Percentiles rank a stretch among this genome's conserved stretches.
Evolutionary conservation across 2,888 invertebrate genomes (phyloP).

Genomic region (Synergus gifuensis): DNA sequence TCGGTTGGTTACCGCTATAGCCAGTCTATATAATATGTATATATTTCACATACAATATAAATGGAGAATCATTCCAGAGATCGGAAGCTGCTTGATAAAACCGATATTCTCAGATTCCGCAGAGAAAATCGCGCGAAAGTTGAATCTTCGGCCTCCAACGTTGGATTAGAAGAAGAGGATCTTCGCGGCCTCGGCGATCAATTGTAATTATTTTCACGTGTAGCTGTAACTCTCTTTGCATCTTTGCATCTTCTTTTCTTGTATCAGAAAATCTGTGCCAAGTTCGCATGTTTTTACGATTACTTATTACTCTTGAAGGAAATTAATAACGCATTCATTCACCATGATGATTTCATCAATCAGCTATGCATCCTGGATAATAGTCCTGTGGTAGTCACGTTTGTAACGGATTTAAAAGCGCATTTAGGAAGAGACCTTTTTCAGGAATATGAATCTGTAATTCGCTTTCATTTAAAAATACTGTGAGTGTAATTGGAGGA

Average conservation of each 20-base stretch:
- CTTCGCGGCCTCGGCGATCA: constrained; percentile 4
- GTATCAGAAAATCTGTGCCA: constrained; percentile 11
- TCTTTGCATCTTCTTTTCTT: not conserved
- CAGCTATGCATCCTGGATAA: not conserved
- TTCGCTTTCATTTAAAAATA: not conserved
- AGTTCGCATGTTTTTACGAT: not conserved
- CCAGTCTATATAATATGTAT: not conserved
- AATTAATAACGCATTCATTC: not conserved
- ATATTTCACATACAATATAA: not conserved
- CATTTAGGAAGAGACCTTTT: not conserved
- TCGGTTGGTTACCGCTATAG: not conserved
- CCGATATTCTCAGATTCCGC: not conserved
- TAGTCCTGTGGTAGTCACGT: not conserved
- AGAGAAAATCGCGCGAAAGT: constrained; percentile 22
- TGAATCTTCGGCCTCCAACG: constrained; percentile 4
- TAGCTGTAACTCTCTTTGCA: not conserved
- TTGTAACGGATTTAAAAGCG: constrained; percentile 1
- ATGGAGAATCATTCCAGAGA: constrained; percentile 4
- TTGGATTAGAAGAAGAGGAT: not conserved
- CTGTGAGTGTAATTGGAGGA: not conserved
- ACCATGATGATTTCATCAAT: constrained; percentile 10
- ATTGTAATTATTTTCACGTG: constrained; percentile 1
- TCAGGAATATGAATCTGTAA: not conserved
- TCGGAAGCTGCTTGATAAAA: constrained; percentile 16
- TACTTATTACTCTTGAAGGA: not conserved